Base-by-base conservation (phyloP, 2,113 vertebrate species). In the Notiomystis cincta region DNA sequence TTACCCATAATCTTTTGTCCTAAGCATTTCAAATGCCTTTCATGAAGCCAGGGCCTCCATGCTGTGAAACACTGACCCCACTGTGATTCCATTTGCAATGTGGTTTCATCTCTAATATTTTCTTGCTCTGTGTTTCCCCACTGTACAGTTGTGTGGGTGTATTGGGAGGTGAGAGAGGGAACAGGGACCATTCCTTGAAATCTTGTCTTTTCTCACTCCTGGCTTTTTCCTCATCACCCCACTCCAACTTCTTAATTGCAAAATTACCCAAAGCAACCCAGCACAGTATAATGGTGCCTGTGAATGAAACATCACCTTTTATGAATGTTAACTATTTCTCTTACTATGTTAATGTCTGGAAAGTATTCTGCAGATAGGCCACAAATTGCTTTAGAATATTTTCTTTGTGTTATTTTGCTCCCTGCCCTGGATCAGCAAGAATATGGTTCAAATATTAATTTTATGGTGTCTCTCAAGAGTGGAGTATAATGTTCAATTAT, bases 391-490 rank as follows among this genome's bases (percentile, higher is more conserved):
- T 95, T 82, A 83, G 72, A 96, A 57, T 93, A 91, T 94, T 91
- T 93, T 87, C 56, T 95, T 86, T 70, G 48, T 83, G 72, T 84
- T 91, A 76, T 90, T 96, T 95, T 96, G 40, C 56, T 96, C 44
- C 90, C 77, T 97, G 82, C 44, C 40, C 62, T 89, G 64, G 69
- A 91, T 93, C 81, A 87, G 72, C 44, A 92, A 89, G 90, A 94
- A 95, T 97, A 93, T 96, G 86, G 70, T 96, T 97, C 61, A 94
- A 86, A 97, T 96, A 96, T 89, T 96, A 96, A 93, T 96, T 95
- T 94, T 96, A 97, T 94, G 86, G 71, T 87, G 86, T 94, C 83
- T 96, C 82, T 97, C 92, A 89, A 72, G 87, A 94, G 91, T 48
- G 62, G 73, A 93, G 83, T 95, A 95, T 83, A 95, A 89, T 79